Evolutionary conservation across 2,888 invertebrate species (phyloP).

Genomic region (Diploptera punctata): DNA sequence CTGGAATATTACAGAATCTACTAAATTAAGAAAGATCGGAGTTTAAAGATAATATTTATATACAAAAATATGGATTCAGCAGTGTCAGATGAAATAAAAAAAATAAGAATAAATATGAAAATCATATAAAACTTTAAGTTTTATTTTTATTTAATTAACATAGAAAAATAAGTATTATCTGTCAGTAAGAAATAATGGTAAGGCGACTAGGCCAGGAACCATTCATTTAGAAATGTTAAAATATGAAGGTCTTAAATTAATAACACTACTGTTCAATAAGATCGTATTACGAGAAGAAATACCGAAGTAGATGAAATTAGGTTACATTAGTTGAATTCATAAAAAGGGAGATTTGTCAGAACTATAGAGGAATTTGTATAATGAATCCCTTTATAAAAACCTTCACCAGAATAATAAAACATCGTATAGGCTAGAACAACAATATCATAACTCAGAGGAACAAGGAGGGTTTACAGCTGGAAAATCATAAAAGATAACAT

Average conservation of each 20-base stretch:
- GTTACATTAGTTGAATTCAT: background rate
- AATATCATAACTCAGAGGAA: no score
- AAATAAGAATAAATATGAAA: no score
- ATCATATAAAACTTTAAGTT: no score
- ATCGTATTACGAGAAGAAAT: no score
- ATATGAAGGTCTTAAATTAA: conserved; percentile 4
- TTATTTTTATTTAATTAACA: no score
- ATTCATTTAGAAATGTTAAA: conserved; percentile 11
- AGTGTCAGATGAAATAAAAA: background rate
- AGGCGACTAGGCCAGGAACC: conserved; percentile 1
- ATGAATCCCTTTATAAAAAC: no score
- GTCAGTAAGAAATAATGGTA: background rate
- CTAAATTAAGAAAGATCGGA: background rate
- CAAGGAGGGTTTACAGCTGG: no score
- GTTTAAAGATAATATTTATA: background rate
- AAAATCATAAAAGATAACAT: no score
- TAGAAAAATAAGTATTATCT: background rate
- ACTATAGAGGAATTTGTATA: no score
- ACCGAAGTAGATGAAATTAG: background rate
- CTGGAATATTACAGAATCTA: background rate
- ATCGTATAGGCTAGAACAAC: no score
- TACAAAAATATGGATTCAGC: background rate
- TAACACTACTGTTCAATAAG: background rate
- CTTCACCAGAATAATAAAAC: no score
- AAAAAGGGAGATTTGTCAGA: conserved; percentile 6